These are phyloP conservation scores for Corydoras maculifer DNA, from an alignment of 2,113 vertebrate species.

Conservation along the genomic window DNA sequence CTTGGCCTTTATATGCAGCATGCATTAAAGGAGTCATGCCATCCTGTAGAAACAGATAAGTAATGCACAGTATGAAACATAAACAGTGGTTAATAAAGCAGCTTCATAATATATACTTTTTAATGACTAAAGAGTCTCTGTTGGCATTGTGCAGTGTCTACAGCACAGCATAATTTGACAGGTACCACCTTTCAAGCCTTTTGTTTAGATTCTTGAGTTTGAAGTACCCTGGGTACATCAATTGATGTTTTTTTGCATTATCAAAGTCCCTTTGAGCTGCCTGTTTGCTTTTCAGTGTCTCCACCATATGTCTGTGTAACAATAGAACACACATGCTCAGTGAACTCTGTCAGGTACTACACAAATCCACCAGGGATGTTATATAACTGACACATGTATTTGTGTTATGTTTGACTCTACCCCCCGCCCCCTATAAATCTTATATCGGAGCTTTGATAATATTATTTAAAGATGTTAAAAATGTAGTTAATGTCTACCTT, in stretches of 20 bases:
- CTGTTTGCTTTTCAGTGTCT: conserved; percentile 45
- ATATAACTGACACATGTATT: conserved; percentile 1
- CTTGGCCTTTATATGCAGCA: conserved; percentile 89
- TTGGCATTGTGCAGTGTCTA: too few species aligned
- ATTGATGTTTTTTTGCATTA: conserved; percentile 26
- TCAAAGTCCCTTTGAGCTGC: conserved; percentile 34
- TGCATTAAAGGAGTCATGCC: conserved; percentile 98
- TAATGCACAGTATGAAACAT: not conserved
- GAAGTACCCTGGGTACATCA: too few species aligned
- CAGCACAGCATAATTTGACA: not conserved
- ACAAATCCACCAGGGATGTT: conserved; percentile 1
- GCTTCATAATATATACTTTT: too few species aligned
- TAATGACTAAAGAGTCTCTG: too few species aligned
- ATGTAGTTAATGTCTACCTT: too few species aligned
- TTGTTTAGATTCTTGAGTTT: not conserved
- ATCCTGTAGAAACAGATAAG: conserved; percentile 61
- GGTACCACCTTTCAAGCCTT: too few species aligned
- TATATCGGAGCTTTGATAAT: too few species aligned
- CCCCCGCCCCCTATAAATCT: too few species aligned
- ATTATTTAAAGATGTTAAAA: too few species aligned
- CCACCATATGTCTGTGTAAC: conserved; percentile 52
- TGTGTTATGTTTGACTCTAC: too few species aligned
- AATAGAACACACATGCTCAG: conserved; percentile 43
- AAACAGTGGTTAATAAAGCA: too few species aligned
- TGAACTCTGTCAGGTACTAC: not conserved